phyloP scores from a whole-genome alignment of 2,113 vertebrate species.

The Stictonetta naevosa region DNA sequence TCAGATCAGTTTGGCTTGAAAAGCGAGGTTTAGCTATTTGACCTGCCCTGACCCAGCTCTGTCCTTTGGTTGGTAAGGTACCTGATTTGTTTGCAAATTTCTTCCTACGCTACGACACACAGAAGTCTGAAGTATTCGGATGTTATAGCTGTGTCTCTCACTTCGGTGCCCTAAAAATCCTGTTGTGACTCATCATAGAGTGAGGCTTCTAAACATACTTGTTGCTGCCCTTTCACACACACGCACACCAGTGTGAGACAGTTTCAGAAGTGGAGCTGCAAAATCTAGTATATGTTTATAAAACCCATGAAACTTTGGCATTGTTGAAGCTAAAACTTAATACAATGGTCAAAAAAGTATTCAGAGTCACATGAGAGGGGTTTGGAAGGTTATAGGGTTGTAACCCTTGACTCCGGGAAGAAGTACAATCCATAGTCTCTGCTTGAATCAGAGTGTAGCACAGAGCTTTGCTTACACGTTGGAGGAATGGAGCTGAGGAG shows the following conservation, averaged over 20 bases:
- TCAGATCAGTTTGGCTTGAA: slow-evolving; percentile 55
- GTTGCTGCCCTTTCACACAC: background rate
- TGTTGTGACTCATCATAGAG: background rate
- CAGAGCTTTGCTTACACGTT: background rate
- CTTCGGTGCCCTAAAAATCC: background rate
- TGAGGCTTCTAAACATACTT: background rate
- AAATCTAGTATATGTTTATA: background rate
- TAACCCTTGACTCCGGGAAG: background rate
- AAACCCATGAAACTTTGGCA: background rate
- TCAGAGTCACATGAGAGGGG: background rate
- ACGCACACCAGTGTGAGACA: background rate
- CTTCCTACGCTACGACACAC: background rate
- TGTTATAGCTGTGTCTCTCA: background rate
- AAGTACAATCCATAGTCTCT: background rate
- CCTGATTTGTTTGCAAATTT: slow-evolving; percentile 28
- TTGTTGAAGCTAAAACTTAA: background rate
- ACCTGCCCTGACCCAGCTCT: slow-evolving; percentile 31
- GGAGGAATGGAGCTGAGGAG: background rate
- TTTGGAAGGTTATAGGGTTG: background rate
- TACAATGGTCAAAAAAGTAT: background rate
- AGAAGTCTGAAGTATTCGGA: background rate
- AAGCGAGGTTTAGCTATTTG: slow-evolving; percentile 41
- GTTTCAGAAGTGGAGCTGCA: background rate
- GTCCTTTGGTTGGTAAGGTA: slow-evolving; percentile 5
- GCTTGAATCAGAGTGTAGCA: background rate